A percentile compares a stretch with the other conserved stretches of the same genome.
phyloP scores from a whole-genome alignment of 1,140 invertebrate species.

The Zeugodacus cucurbitae region DNA sequence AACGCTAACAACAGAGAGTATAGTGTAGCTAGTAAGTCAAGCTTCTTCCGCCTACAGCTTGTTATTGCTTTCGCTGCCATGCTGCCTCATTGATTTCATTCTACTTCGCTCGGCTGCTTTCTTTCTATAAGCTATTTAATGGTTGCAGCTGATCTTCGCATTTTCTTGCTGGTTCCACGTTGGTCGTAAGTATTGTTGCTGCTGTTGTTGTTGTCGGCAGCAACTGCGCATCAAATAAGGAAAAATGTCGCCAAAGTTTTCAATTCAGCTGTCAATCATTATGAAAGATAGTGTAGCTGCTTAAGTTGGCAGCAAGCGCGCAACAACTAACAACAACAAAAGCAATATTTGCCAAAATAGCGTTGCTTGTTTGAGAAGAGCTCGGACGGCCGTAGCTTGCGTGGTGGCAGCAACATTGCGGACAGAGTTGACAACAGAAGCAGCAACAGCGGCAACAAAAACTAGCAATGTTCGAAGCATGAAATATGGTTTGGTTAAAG shows the following conservation, averaged over 20 bases:
- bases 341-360: not conserved
- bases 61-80: too few species aligned
- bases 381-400: not conserved
- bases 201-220: not conserved
- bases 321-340: not conserved
- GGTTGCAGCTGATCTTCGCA: not conserved
- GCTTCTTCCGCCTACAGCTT: not conserved
- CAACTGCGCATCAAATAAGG: constrained; percentile 21
- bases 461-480: not conserved
- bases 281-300: constrained; percentile 41
- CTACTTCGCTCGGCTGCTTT: not conserved
- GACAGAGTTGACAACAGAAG: constrained; percentile 31
- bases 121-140: not conserved
- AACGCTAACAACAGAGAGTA: not conserved
- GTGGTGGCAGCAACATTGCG: constrained; percentile 19
- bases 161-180: not conserved
- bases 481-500: constrained; percentile 7
- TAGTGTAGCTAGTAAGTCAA: not conserved
- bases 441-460: constrained; percentile 19
- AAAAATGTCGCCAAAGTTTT: constrained; percentile 42
- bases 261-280: constrained; percentile 45
- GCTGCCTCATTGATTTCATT: not conserved
- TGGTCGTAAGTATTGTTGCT: not conserved
- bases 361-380: not conserved
- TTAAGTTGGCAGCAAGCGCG: constrained; percentile 24